Evolutionary conservation across 2,797 vertebrate genomes (phyloP), one percentile per base, ranked within the genome.

Genomic region (Sebastes variabilis): DNA sequence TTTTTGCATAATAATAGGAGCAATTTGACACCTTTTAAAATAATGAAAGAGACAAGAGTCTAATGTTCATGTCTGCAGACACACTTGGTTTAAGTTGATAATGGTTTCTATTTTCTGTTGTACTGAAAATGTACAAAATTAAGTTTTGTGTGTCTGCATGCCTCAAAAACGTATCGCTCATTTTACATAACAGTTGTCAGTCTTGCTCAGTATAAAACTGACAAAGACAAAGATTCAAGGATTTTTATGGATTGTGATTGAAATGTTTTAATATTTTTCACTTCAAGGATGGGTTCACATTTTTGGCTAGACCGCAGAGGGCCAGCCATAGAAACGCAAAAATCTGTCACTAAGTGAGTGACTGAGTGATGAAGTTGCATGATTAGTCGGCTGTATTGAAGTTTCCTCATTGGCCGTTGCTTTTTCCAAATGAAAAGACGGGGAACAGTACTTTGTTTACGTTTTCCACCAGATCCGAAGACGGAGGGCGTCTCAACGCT

Each of bases 341-440:
- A 38, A 38, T 38, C 36, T 6, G 13, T 38, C 13, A 38, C 36
- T 14, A 0, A 38, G 36, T 38, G 36, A 38, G 36, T 38, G 36
- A 14, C 34, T 36, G 34, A 36, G 36, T 36, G 36, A 36, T 38
- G 36, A 38, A 38, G 36, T 0, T 38, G 5, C 36, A 38, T 1
- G 13, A 14, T 38, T 38, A 38, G 36, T 38, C 0, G 36, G 36
- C 36, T 38, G 36, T 38, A 14, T 6, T 38, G 36, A 38, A 38
- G 36, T 38, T 38, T 38, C 36, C 4, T 36, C 36, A 36, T 36
- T 13, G 36, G 36, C 36, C 12, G 2, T 36, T 36, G 11, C 36
- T 5, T 36, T 36, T 36, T 36, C 36, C 0, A 36, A 36, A 36
- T 13, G 36, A 36, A 36, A 0, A 36, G 11, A 0, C 12, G 11